Base-by-base conservation (phyloP, 2,797 vertebrate genomes). In the Linurgus olivaceus region DNA sequence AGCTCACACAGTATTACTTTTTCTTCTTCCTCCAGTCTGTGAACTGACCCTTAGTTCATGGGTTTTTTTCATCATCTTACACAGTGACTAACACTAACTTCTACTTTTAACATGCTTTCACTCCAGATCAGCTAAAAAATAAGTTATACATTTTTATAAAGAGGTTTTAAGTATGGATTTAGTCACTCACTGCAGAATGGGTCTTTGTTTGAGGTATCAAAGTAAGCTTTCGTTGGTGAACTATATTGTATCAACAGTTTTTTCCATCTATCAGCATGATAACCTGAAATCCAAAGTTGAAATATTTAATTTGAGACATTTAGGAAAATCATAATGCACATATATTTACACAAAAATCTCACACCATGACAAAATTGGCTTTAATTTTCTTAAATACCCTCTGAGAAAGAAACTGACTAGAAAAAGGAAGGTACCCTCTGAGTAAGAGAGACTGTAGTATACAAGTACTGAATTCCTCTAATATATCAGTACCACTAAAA, bases 121-220 rank as follows among this genome's bases (percentile, higher is more conserved):
- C 45, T 87, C 63, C 86, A 67, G 55, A 35, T 81, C 33, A 82
- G 18, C 47, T 90, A 86, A 91, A 58, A 95, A 63, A 19, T 40
- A 84, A 76, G 68, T 8, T 3, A 7, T 44, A 86, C 37, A 8
- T 67, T 85, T 87, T 68, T 81, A 81, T n/a, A 28, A 83, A 66
- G 57, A 28, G 24, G 33, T 70, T 21, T 59, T 81, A 51, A 33
- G 15, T 26, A 63, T 40, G 47, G 76, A 24, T 93, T 93, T 80
- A 93, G 67, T 44, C 83, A 98, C 98, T 98, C 93, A 98, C 98
- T 96, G 88, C 98, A 98, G 79, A 96, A 98, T 47, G 98, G 98
- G 13, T 97, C 91, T 66, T 74, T n/a, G 18, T 72, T 88, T 1
- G 83, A 86, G 50, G 98, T 98, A 95, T 98, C 98, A 96, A 98